A percentile compares a stretch with the other conserved stretches of the same genome.
phyloP scores from a whole-genome alignment of 2,797 vertebrate species.

The Alosa sapidissima region DNA sequence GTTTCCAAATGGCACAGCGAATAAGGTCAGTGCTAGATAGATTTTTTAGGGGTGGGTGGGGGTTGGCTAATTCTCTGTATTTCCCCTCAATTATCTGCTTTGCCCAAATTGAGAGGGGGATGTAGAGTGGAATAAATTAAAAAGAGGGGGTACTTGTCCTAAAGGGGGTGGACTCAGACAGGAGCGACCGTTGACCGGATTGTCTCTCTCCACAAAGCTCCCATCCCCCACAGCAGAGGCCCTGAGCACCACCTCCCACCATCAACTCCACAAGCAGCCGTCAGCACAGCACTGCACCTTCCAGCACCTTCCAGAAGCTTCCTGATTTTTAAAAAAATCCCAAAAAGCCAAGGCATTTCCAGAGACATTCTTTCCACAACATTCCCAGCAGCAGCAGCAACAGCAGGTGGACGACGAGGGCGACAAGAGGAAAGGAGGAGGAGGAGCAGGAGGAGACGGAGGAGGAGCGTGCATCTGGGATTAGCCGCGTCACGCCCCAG shows the following conservation, averaged over 20 bases:
- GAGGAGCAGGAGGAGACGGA: not conserved
- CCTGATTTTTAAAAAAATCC: not conserved
- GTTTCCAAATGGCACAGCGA: not conserved
- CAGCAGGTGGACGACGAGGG: not conserved
- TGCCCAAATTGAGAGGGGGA: not conserved
- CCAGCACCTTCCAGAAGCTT: not conserved
- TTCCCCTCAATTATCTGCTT: not conserved
- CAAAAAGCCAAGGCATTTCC: not conserved
- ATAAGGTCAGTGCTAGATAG: not conserved
- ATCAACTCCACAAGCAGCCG: not conserved
- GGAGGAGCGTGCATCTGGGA: not conserved
- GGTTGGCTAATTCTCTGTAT: not conserved
- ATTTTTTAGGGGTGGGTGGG: not conserved
- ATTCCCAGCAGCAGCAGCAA: slow-evolving; percentile 5
- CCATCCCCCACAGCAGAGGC: slow-evolving; percentile 5
- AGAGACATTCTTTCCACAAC: not conserved
- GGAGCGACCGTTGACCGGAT: not conserved
- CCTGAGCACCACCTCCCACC: not conserved
- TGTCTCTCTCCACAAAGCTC: slow-evolving; percentile 22
- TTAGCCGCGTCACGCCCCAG: not conserved
- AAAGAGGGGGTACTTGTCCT: not conserved
- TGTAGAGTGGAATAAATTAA: not conserved
- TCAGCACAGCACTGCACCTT: not conserved
- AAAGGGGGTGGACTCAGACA: not conserved
- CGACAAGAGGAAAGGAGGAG: not conserved